Conservation (phyloP, 64 coral and sea anemone species). For the Pocillopora verrucosa region DNA sequence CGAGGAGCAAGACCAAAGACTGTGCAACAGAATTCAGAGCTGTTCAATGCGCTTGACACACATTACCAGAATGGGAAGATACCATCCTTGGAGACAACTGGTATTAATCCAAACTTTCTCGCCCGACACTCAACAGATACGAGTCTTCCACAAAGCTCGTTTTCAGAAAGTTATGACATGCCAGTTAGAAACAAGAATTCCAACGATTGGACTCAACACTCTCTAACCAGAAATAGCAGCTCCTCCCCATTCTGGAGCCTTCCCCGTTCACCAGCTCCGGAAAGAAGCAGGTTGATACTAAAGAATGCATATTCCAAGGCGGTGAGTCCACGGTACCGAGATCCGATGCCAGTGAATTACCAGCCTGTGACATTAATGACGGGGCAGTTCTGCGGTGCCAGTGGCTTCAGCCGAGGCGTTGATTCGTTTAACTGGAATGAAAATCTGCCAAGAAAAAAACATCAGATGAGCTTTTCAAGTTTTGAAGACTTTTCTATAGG, state of each 20-base stretch:
- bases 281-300: background rate
- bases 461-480: background rate
- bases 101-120: background rate
- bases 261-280: background rate
- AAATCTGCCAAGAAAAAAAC: background rate
- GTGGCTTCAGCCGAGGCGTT: background rate
- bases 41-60: background rate
- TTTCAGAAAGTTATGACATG: background rate
- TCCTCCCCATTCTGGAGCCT: background rate
- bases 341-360: background rate
- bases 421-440: background rate
- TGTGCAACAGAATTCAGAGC: too few species aligned
- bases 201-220: background rate
- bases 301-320: background rate
- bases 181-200: background rate
- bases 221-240: background rate
- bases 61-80: background rate
- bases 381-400: background rate
- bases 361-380: background rate
- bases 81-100: background rate
- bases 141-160: background rate
- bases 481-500: background rate
- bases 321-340: background rate
- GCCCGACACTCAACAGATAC: conserved; percentile 1
- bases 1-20: conserved; percentile 28